Percentiles rank a stretch among this genome's conserved stretches.
Evolutionary conservation across 2,797 vertebrate species (phyloP).

Genomic region (Coregonus ussuriensis): DNA sequence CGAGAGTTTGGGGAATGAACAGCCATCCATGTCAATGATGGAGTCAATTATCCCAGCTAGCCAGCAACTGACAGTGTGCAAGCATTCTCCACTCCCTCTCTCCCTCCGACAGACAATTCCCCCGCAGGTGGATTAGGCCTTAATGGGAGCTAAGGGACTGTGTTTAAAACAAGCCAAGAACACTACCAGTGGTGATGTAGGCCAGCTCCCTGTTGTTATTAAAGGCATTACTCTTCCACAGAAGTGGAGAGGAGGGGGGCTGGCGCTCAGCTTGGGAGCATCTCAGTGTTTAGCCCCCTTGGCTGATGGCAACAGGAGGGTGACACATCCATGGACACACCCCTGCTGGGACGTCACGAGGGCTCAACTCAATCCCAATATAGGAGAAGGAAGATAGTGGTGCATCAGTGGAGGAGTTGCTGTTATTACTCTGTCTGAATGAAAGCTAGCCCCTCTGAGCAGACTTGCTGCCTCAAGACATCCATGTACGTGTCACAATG

Average conservation of each 20-base stretch:
- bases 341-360: slow-evolving; percentile 47
- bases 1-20: slow-evolving; percentile 21
- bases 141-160: slow-evolving; percentile 39
- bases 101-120: slow-evolving; percentile 17
- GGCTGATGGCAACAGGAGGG: slow-evolving; percentile 46
- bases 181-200: slow-evolving; percentile 6
- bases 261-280: slow-evolving; percentile 32
- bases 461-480: slow-evolving; percentile 36
- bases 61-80: slow-evolving; percentile 5
- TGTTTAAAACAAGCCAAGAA: slow-evolving; percentile 15
- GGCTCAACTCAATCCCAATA: slow-evolving; percentile 32
- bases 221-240: slow-evolving; percentile 28
- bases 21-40: slow-evolving; percentile 25
- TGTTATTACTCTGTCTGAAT: slow-evolving; percentile 35
- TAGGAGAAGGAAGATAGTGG: slow-evolving; percentile 16
- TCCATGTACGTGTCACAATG: slow-evolving; percentile 21
- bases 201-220: slow-evolving; percentile 32
- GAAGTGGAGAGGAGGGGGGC: slow-evolving; percentile 6
- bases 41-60: slow-evolving; percentile 26
- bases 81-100: neutral
- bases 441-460: slow-evolving; percentile 20
- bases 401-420: slow-evolving; percentile 34
- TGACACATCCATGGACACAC: slow-evolving; percentile 41
- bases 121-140: slow-evolving; percentile 17
- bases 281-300: slow-evolving; percentile 31